Evolutionary conservation across 2,888 invertebrate genomes (phyloP), one percentile per base, ranked within the genome.

Genomic region (Heterodera filipjevi): DNA sequence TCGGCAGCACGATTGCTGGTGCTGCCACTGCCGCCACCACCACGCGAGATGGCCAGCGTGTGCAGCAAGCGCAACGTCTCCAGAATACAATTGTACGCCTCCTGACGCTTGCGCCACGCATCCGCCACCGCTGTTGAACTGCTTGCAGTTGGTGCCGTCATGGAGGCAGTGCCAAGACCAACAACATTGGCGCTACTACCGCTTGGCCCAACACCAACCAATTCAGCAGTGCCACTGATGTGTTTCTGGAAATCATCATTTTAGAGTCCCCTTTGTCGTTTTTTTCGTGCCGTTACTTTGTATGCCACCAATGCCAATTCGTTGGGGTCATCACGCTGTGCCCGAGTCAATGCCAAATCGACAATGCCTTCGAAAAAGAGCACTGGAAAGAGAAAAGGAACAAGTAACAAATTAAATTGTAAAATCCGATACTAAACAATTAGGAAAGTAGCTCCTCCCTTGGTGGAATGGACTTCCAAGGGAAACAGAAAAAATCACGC

Each of bases 321-420:
- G 85, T 95, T 94, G 0, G 95, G 94, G 90, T 98, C 98, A n/a
- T 94, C 90, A 89, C 94, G 94, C 74, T 92, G 92, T 0, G 96
- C 96, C 89, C 95, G 94, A 14, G 93, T 92, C 2, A 94, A 92
- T 85, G 95, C 94, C 39, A 98, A 90, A 85, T 97, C 95, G 19
- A 96, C 93, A 2, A 97, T 94, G 0, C 95, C 95, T 35, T 93
- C 92, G 89, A 94, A 96, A 89, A 94, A 95, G 30, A 93, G 93
- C 66, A 87, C 87, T 84, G 77, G 72, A 86, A 70, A 66, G 1
- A 35, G 19, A 8, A 39, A 44, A 39, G 22, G 73, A 35, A 19
- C 6, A n/a, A 72, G 73, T 35, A 66, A 2, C 1, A 27, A n/a
- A n/a, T 3, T 16, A 14, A 74, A 53, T n/a, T 19, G 16, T 2